phyloP scores from a whole-genome alignment of 1,140 invertebrate genomes.

The Eumaeus atala region DNA sequence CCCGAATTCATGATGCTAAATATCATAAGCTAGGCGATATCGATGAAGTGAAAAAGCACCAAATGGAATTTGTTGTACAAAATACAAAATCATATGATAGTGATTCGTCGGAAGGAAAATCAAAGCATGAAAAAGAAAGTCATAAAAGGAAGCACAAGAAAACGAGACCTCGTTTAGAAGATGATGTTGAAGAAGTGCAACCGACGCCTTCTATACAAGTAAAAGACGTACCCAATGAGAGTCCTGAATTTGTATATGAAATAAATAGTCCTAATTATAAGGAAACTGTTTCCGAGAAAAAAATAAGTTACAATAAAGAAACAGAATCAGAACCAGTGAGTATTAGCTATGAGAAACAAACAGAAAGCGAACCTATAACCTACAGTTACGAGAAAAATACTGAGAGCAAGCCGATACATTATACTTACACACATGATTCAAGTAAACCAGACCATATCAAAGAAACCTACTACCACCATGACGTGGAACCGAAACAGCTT shows the following conservation, averaged over 20 bases:
- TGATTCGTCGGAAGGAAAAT: constrained; percentile 24
- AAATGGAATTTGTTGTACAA: constrained; percentile 41
- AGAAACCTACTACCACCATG: constrained; percentile 33
- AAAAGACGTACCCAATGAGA: constrained; percentile 34
- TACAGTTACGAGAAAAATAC: constrained; percentile 39
- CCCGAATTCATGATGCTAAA: constrained; percentile 49
- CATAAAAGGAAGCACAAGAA: constrained; percentile 45
- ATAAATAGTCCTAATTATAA: constrained; percentile 55
- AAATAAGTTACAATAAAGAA: constrained; percentile 54
- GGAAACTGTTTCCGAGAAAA: constrained; percentile 52
- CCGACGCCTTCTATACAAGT: constrained; percentile 30
- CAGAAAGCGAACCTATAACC: constrained; percentile 34
- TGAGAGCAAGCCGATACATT: constrained; percentile 29
- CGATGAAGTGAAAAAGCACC: constrained; percentile 36
- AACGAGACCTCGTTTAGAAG: constrained; percentile 25
- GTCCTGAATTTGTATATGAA: constrained; percentile 48
- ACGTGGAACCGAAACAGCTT: constrained; percentile 41
- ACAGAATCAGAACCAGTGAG: constrained; percentile 45
- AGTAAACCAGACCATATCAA: constrained; percentile 38
- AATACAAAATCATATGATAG: constrained; percentile 48
- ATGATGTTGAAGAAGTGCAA: constrained; percentile 27
- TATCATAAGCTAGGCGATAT: constrained; percentile 46
- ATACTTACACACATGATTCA: constrained; percentile 28
- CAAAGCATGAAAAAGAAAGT: constrained; percentile 31
- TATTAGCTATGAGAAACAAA: constrained; percentile 47